Evolutionary conservation across 2,113 vertebrate genomes (phyloP).

Genomic region (Uria lomvia): DNA sequence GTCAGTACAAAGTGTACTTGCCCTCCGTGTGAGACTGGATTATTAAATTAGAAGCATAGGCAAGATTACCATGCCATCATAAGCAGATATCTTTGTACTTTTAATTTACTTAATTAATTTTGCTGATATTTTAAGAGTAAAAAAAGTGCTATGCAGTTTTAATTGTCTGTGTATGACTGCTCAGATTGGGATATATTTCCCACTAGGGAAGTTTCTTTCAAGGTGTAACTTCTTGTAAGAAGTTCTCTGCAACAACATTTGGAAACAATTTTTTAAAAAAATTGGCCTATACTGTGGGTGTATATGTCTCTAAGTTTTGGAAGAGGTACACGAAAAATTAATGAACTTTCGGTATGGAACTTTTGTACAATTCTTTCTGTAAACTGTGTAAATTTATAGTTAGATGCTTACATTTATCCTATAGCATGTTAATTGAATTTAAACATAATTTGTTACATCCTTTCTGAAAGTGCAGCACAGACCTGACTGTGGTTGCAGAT

Average conservation of each 20-base stretch:
- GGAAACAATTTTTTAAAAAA: background rate
- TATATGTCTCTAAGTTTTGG: background rate
- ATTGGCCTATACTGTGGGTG: background rate
- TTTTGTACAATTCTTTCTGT: background rate
- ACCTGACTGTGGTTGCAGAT: background rate
- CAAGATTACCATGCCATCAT: background rate
- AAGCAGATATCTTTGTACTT: background rate
- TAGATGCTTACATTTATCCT: background rate
- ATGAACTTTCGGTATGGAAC: background rate
- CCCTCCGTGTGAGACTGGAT: background rate
- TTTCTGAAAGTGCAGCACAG: background rate
- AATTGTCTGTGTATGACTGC: background rate
- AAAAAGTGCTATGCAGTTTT: background rate
- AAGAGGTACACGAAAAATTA: background rate
- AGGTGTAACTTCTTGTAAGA: background rate
- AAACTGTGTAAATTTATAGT: background rate
- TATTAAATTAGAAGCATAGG: background rate
- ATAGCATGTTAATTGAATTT: background rate
- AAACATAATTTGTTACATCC: background rate
- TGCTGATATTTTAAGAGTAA: background rate
- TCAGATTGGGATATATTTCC: background rate
- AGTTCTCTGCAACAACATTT: background rate
- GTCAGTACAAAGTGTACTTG: background rate
- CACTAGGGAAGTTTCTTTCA: background rate
- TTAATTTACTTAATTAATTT: constrained; percentile 7